Percentiles rank a stretch among this genome's conserved stretches.
These are phyloP conservation scores for Trichoplusia ni DNA, from an alignment of 1,140 invertebrate species.

Conservation along the genomic window DNA sequence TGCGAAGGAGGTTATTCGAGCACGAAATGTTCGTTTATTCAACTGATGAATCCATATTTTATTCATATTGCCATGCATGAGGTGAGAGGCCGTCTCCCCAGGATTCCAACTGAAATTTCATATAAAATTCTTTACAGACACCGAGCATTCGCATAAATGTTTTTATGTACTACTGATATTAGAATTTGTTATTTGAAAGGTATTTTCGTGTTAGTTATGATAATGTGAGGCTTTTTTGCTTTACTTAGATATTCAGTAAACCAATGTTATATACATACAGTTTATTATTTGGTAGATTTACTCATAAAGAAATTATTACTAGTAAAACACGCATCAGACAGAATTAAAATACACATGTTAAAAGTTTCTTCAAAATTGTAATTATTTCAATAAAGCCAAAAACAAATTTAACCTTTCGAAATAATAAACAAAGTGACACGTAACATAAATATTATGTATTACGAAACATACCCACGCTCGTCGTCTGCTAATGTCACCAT, in stretches of 20 bases:
- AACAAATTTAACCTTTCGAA: too few relatives aligned
- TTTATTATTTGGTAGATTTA: too few relatives aligned
- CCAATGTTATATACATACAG: too few relatives aligned
- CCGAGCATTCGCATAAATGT: conserved; percentile 41
- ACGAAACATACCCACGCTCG: neutral
- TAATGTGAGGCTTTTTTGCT: neutral
- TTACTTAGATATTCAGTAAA: neutral
- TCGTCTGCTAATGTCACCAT: neutral
- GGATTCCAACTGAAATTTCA: conserved; percentile 36
- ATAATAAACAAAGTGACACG: too few relatives aligned
- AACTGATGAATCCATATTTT: conserved; percentile 68
- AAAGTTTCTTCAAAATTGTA: too few relatives aligned
- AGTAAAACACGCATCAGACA: too few relatives aligned
- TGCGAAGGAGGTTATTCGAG: conserved; percentile 46
- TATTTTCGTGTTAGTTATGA: neutral
- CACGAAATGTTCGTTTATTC: conserved; percentile 58
- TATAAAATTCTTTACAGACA: conserved; percentile 44
- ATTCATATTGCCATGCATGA: conserved; percentile 60
- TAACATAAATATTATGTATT: too few relatives aligned
- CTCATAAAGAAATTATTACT: too few relatives aligned
- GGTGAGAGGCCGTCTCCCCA: conserved; percentile 41
- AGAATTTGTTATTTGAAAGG: conserved; percentile 11
- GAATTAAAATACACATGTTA: too few relatives aligned
- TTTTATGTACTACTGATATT: conserved; percentile 29
- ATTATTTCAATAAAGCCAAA: too few relatives aligned